Evolutionary conservation across 1,140 invertebrate genomes (phyloP), one percentile per base, ranked within the genome.

Genomic region (Batillaria attramentaria): DNA sequence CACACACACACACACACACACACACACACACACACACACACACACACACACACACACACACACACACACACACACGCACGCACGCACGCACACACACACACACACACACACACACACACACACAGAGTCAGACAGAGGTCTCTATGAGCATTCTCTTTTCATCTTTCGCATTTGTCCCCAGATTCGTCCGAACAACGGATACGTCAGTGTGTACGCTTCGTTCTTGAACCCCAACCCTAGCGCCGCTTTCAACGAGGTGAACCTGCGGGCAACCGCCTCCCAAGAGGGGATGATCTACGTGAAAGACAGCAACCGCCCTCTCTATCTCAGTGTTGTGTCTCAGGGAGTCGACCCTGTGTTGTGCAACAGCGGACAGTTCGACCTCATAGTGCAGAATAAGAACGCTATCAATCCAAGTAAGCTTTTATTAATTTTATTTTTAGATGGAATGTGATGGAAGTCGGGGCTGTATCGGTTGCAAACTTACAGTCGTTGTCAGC

Each of bases 221-320:
- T 78, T 81, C 46, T 41, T 79, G 31, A 79, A 74, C 50, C 72
- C 80, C 16, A 54, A 81, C 20, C 77, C 82, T 20, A 81, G 66
- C n/a, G 24, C 75, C 1, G 78, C 81, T 3, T 73, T 79, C 41
- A 81, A 84, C 37, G 79, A 84, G 39, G 81, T 84, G 66, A 62
- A 68, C 8, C 74, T 68, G 3, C 60, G 77, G 31, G 77, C 82
- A 50, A 78, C 70, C 6, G n/a, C 78, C 33, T 69, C 18, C 4
- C 68, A 68, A 33, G 54, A 78, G 54, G 72, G 54, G n/a, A 75
- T 75, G 24, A 75, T 75, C 72, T 75, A 75, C 72, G 72, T 75
- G 13, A 62, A 75, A 37, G 50, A 75, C 50, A 33, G 42, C 33
- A 62, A 35, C 35, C 50, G 57, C 18, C 72, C 72, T 37, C 42